Percentiles rank a stretch among this genome's conserved stretches.
Conservation (phyloP, 2,888 invertebrate genomes). For the Drosophila stalkeri region DNA sequence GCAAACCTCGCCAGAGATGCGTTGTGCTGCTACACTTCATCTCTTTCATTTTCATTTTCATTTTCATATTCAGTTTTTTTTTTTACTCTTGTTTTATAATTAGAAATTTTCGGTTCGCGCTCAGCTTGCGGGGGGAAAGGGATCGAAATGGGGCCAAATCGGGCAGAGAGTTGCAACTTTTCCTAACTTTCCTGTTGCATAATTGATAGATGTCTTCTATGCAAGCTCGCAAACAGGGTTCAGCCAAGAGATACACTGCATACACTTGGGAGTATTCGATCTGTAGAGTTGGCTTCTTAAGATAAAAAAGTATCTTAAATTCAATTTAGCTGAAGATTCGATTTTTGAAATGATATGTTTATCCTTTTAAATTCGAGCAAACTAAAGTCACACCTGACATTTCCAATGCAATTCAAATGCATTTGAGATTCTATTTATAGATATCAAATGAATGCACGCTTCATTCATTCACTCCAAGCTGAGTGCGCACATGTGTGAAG, state of each 20-base stretch:
- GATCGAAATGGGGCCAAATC: not conserved
- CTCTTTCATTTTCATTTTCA: constrained; percentile 2
- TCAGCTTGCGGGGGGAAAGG: not conserved
- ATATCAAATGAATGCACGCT: too few relatives aligned
- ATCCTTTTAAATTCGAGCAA: too few relatives aligned
- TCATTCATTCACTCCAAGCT: too few relatives aligned
- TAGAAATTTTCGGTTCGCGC: constrained; percentile 44
- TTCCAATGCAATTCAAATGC: too few relatives aligned
- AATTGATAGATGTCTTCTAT: constrained; percentile 10
- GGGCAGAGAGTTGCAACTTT: not conserved
- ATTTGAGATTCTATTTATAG: too few relatives aligned
- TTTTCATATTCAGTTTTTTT: constrained; percentile 10
- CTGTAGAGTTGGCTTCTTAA: too few relatives aligned
- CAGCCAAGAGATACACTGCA: not conserved
- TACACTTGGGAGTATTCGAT: not conserved
- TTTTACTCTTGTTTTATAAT: constrained; percentile 48
- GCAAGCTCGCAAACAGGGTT: not conserved
- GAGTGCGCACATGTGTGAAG: too few relatives aligned
- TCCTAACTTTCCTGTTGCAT: constrained; percentile 8
- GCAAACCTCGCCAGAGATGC: constrained; percentile 53
- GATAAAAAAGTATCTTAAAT: too few relatives aligned
- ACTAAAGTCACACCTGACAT: too few relatives aligned
- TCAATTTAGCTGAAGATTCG: too few relatives aligned
- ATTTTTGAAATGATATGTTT: too few relatives aligned
- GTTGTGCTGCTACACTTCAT: constrained; percentile 30